Evolutionary conservation across 2,888 invertebrate genomes (phyloP), one percentile per base, ranked within the genome.

Genomic region (Altica lythri): DNA sequence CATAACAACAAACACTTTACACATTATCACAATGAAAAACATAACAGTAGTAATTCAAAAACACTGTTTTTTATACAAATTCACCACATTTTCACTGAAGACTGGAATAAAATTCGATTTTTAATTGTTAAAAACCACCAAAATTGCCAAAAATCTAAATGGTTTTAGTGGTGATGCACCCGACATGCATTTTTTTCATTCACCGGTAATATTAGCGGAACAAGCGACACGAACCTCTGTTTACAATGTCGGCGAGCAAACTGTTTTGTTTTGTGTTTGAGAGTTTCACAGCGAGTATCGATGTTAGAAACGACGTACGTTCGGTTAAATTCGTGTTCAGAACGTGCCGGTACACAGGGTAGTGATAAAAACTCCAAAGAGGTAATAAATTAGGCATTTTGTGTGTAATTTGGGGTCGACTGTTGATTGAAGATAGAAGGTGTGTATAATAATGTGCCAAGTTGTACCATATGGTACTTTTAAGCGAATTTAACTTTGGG

Each of bases 281-380:
- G 47, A 8, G 35, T 14, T 44, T 22, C 48, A 13, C 37, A 38
- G 25, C 32, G 8, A 46, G 43, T 35, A 42, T 50, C 51, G 59
- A 56, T 53, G 47, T n/a, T 47, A 40, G 52, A 38, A 18, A 13
- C 53, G 59, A 59, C 56, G 13, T 56, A 59, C 59, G 59, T 50
- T 50, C 51, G 59, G 35, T 17, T 44, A 13, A 29, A 27, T 25
- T 55, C 29, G 37, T 51, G 40, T 48, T 27, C 30, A 22, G 30
- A 32, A 47, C 49, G 54, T 54, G 46, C 17, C 45, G 27, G 27
- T 10, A 14, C 8, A 32, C 30, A 38, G 48, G 53, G 50, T 57
- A 40, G 13, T 32, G 40, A n/a, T 40, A 12, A 17, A 38, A n/a
- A n/a, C n/a, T n/a, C n/a, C n/a, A n/a, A n/a, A n/a, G n/a, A n/a